Conservation (phyloP, 1,140 invertebrate genomes). For the Drosophila chauvacae region DNA sequence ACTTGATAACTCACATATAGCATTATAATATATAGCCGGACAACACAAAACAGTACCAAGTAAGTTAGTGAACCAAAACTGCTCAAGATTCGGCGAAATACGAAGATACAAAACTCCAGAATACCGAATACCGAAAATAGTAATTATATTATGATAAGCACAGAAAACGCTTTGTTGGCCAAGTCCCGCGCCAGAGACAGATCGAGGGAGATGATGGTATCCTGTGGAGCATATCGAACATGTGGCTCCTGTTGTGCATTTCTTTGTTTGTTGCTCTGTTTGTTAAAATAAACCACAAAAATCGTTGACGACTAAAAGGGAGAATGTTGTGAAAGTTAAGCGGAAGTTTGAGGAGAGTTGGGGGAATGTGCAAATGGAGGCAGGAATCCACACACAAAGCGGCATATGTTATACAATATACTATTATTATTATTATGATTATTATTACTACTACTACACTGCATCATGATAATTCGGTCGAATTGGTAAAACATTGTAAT, state of each 20-base stretch:
- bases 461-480: slow-evolving; percentile 73
- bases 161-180: slow-evolving; percentile 72
- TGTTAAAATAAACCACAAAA: slow-evolving; percentile 60
- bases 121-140: slow-evolving; percentile 8
- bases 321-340: slow-evolving; percentile 26
- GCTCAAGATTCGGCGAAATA: slow-evolving; percentile 50
- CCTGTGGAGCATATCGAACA: slow-evolving; percentile 51
- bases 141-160: slow-evolving; percentile 55
- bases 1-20: slow-evolving; percentile 52
- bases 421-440: slow-evolving; percentile 47
- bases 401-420: slow-evolving; percentile 76
- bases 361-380: slow-evolving; percentile 27
- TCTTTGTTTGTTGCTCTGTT: slow-evolving; percentile 82
- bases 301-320: slow-evolving; percentile 40
- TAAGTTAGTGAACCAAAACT: slow-evolving; percentile 74
- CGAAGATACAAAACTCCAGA: slow-evolving; percentile 6
- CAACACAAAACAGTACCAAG: slow-evolving; percentile 65
- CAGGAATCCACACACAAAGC: slow-evolving; percentile 31
- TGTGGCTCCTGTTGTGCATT: slow-evolving; percentile 78
- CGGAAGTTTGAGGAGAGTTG: neutral
- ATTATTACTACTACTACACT: slow-evolving; percentile 32
- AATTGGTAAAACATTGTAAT: slow-evolving; percentile 58
- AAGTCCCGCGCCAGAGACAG: slow-evolving; percentile 43
- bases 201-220: slow-evolving; percentile 4
- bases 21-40: slow-evolving; percentile 38